phyloP scores from a whole-genome alignment of 2,113 vertebrate species.

The human (Homo sapiens) region GRCh38 chr2:21715501-21716000 shows the following conservation, averaged over 20 bases:
- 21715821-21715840: slow-evolving; percentile 41
- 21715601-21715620: not conserved
- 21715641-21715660: not conserved
- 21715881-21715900: not conserved
- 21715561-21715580: not conserved
- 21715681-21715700: not conserved
- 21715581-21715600: not conserved
- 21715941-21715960: not conserved
- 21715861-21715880: slow-evolving; percentile 56
- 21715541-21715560: not conserved
- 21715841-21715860: slow-evolving; percentile 24
- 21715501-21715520: not conserved
- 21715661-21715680: slow-evolving; percentile 27
- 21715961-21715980: not conserved
- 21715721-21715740: slow-evolving; percentile 20
- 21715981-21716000: not conserved
- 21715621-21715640: not conserved
- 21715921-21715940: not conserved
- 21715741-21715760: not conserved
- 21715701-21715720: not conserved
- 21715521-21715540: not conserved
- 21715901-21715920: not conserved
- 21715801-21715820: not conserved
- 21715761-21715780: not conserved
- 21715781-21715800: not conserved